Base-by-base conservation (phyloP, 1,140 invertebrate species). In the Ericerus pela region DNA sequence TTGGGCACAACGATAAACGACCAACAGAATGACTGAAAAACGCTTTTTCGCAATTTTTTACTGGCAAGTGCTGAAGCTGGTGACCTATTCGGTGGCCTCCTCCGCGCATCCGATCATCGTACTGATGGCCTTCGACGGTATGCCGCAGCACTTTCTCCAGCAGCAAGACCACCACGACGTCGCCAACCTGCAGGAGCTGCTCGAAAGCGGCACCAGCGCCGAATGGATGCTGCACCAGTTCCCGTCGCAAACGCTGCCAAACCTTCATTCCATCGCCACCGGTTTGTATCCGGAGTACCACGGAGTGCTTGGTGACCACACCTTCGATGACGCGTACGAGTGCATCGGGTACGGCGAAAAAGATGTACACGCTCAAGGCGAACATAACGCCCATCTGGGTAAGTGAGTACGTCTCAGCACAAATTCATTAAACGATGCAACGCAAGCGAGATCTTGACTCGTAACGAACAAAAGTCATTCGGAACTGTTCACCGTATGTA, bases 211-310 rank as follows among this genome's bases (percentile, higher is more conserved):
- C 1, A 72, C 76, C 0, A 70, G 74, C 54, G 69, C 75, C 0
- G 73, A 79, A 24, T 80, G 78, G 60, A 79, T 88, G 75, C 72
- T 67, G 53, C 77, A 81, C 62, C 70, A 77, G 27, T 87, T 84
- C 68, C 70, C 78, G 1, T 83, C 83, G 1, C 82, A 82, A 69
- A 89, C 85, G 1, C 83, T 84, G 66, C 82, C 84, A 1, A 87
- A 88, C 69, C 85, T 88, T 69, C 81, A 81, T 62, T 77, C 80
- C 0, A 80, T 88, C 43, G 80, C 76, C 0, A 89, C 85, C 18
- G 85, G 85, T 6, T 64, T 86, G 20, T 84, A 79, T 63, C 72
- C 78, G 0, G 84, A 86, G 67, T 73, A 67, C 54, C 85, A 88
- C 69, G 85, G 84, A 3, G 79, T 88, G 53, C 64, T 82, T 4